phyloP scores from a whole-genome alignment of 2,797 vertebrate species.

The Artibeus jamaicensis region DNA sequence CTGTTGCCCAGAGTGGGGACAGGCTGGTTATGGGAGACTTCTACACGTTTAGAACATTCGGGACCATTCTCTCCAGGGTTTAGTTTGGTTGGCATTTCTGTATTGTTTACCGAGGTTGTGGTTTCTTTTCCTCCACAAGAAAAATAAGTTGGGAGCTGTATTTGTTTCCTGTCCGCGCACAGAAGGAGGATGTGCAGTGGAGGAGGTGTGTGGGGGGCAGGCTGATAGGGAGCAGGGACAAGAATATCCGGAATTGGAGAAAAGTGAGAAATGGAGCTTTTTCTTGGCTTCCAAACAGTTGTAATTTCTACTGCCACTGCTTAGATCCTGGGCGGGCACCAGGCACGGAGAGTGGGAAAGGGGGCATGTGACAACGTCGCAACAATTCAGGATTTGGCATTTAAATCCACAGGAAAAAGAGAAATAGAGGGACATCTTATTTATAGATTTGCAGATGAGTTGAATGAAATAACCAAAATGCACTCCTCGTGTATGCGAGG shows the following conservation, averaged over 20 bases:
- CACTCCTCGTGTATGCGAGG: conserved; percentile 75
- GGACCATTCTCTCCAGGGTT: background rate
- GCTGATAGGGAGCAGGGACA: conserved; percentile 72
- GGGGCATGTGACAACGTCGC: conserved; percentile 76
- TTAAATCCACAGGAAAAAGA: conserved; percentile 80
- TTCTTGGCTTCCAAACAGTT: conserved; percentile 80
- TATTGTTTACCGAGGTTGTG: conserved; percentile 62
- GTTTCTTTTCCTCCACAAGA: conserved; percentile 58
- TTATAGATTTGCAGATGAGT: conserved; percentile 84
- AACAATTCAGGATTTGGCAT: conserved; percentile 75
- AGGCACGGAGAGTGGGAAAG: conserved; percentile 82
- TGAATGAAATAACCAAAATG: conserved; percentile 71
- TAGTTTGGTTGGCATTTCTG: conserved; percentile 10
- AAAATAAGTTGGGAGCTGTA: conserved; percentile 36
- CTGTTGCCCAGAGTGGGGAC: background rate
- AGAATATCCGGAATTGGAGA: conserved; percentile 80
- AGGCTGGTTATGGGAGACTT: background rate
- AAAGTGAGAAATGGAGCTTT: conserved; percentile 81
- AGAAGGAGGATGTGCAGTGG: conserved; percentile 69
- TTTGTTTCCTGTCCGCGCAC: conserved; percentile 70
- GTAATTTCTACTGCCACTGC: conserved; percentile 81
- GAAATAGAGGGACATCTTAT: conserved; percentile 79
- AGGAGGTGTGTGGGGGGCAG: conserved; percentile 72
- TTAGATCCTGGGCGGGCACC: conserved; percentile 82
- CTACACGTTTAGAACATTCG: background rate